Base-by-base conservation (phyloP, 2,797 vertebrate species). In the Delichon dasypus region DNA sequence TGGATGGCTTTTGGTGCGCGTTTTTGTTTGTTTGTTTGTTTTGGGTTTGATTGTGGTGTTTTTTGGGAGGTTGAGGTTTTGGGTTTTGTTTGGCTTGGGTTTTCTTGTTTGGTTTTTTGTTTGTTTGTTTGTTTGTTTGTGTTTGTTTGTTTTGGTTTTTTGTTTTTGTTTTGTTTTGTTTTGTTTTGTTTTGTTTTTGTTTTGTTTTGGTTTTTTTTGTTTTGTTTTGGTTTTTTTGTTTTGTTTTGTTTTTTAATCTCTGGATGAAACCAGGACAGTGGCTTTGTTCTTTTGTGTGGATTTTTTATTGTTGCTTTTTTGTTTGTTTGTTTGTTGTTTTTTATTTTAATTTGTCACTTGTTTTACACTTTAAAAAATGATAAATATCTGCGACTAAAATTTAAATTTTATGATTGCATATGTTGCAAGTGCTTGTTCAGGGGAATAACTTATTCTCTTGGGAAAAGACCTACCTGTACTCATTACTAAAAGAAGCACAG, bases 1-100 rank as follows among this genome's bases (percentile, higher is more conserved):
- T n/a, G n/a, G 3, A 20, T 36, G 36, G 2, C 2, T 13, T 72
- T 65, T 38, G 10, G 3, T 11, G 22, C 38, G 6, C 20, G 25
- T 4, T 17, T 23, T 27, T n/a, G n/a, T n/a, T n/a, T n/a, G n/a
- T n/a, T n/a, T n/a, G n/a, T 21, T 27, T 36, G 1, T 0, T 20
- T 60, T 44, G 14, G 2, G 57, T 78, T 78, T 53, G 5, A 6
- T 23, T 54, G 23, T 5, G 5, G 7, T 4, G 0, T 16, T 26
- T 76, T 44, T 44, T 3, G 5, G 4, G 8, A 57, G 25, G 13
- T 29, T 36, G 32, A 9, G 4, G 7, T 16, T 65, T 40, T 19
- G 9, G 1, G 1, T 22, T 72, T 77, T 15, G 7, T 67, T 78
- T 47, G 5, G 4, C 66, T 66, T 58, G 17, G 3, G 4, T 55